These are phyloP conservation scores for Zaprionus lachaisei DNA, from an alignment of 1,140 invertebrate species.

Conservation along the genomic window DNA sequence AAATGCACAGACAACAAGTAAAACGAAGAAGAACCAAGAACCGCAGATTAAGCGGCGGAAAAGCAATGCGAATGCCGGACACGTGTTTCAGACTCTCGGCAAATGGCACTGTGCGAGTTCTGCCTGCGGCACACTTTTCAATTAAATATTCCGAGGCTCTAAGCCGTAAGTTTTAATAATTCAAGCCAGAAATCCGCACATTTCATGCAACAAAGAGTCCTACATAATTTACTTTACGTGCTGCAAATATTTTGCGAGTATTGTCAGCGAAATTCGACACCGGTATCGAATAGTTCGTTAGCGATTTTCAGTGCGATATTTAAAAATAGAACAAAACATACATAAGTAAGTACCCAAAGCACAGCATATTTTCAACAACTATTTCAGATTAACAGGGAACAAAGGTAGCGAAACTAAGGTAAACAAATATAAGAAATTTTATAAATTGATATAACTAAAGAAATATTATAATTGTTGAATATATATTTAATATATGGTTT, in stretches of 20 bases:
- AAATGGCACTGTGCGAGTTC: neutral
- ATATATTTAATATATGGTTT: no score
- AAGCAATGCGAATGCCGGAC: conserved; percentile 32
- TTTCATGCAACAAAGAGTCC: conserved; percentile 60
- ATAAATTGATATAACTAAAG: no score
- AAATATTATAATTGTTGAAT: no score
- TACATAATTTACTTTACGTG: conserved; percentile 67
- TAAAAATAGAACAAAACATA: conserved; percentile 7
- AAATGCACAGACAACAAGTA: conserved; percentile 27
- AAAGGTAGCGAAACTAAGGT: neutral
- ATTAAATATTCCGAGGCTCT: conserved; percentile 69
- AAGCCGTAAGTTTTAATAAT: conserved; percentile 62
- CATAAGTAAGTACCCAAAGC: neutral
- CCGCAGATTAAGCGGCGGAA: conserved; percentile 56
- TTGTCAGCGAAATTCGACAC: conserved; percentile 28
- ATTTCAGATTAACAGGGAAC: neutral
- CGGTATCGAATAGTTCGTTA: conserved; percentile 2
- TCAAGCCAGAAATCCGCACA: conserved; percentile 55
- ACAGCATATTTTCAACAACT: neutral
- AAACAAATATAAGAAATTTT: neutral
- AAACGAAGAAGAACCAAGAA: conserved; percentile 25
- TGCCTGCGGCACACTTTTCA: conserved; percentile 31
- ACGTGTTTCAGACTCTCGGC: conserved; percentile 22
- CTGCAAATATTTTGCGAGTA: conserved; percentile 42
- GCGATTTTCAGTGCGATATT: conserved; percentile 13